Evolutionary conservation across 1,140 invertebrate species (phyloP).

Genomic region (Xylocopa sonorina): DNA sequence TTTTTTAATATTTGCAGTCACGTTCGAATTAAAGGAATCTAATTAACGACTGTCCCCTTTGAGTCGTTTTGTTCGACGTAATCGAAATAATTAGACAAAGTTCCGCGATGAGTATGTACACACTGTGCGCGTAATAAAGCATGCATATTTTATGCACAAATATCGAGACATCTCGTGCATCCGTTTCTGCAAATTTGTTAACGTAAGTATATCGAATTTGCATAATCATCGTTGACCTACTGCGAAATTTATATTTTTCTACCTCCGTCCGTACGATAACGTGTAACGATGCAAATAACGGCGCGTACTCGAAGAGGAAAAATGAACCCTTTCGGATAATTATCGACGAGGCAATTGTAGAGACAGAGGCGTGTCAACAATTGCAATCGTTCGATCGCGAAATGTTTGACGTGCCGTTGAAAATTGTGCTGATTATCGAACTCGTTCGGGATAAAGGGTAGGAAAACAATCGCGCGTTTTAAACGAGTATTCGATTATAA

Average conservation of each 20-base stretch:
- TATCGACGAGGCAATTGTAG: background rate
- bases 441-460: background rate
- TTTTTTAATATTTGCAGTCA: background rate
- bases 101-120: background rate
- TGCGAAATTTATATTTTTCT: background rate
- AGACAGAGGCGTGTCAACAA: background rate
- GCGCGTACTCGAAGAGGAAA: background rate
- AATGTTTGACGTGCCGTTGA: background rate
- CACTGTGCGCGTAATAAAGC: background rate
- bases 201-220: background rate
- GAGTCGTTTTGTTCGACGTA: background rate
- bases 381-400: background rate
- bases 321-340: background rate
- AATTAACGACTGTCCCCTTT: background rate
- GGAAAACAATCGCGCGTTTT: background rate
- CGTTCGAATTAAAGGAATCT: background rate
- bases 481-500: background rate
- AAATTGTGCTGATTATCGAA: background rate
- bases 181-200: background rate
- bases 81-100: constrained; percentile 18
- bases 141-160: no score
- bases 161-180: no score
- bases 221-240: background rate
- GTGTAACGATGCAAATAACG: background rate
- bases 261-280: background rate